These are phyloP conservation scores for Rallus crepitans DNA, from an alignment of 2,797 vertebrate species.

Conservation along the genomic window DNA sequence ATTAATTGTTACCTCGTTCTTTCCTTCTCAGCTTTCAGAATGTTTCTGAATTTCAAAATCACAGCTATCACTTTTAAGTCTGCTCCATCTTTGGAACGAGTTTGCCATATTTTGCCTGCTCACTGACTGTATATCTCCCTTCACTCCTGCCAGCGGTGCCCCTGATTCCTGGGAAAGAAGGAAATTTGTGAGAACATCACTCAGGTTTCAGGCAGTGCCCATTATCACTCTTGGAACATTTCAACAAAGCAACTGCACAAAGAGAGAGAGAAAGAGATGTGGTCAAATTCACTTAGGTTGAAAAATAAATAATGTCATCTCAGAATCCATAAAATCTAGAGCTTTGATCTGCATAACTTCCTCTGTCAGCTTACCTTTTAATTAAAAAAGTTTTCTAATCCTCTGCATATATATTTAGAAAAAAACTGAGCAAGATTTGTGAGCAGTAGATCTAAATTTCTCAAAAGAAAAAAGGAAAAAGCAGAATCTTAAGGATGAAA, in stretches of 20 bases:
- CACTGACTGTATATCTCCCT: neutral
- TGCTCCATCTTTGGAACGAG: neutral
- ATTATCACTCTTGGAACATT: conserved; percentile 39
- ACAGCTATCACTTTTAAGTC: neutral
- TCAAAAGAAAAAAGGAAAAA: neutral
- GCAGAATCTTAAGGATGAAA: neutral
- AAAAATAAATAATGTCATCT: conserved; percentile 1
- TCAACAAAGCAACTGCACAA: neutral
- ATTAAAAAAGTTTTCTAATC: neutral
- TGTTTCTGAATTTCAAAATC: neutral
- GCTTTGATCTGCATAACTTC: neutral
- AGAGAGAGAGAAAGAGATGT: neutral
- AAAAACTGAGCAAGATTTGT: neutral
- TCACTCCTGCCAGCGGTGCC: neutral
- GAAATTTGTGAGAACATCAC: conserved; percentile 37
- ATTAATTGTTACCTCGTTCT: neutral
- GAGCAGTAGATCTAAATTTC: neutral
- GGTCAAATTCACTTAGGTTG: neutral
- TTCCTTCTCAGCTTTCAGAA: neutral
- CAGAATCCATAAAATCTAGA: neutral
- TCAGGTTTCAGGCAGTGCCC: conserved; percentile 18
- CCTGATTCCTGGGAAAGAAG: conserved; percentile 18
- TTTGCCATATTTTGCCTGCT: neutral
- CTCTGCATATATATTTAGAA: neutral
- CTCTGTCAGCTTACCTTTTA: neutral